Conservation (phyloP, 2,888 invertebrate species). For the Microplitis manilae region DNA sequence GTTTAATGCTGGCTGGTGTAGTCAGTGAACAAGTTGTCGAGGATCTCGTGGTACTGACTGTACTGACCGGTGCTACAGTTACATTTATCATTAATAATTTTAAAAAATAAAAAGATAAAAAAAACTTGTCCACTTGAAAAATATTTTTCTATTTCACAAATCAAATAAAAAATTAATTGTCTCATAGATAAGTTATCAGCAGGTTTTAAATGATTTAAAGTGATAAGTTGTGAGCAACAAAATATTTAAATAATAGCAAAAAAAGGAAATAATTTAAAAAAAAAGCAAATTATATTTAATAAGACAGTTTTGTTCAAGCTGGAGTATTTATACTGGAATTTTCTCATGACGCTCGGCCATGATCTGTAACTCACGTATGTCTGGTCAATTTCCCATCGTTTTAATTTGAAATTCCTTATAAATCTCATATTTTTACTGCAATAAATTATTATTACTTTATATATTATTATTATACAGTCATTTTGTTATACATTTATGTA, state of each 20-base stretch:
- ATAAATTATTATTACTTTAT: too few relatives aligned
- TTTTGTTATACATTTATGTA: background rate
- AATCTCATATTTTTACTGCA: background rate
- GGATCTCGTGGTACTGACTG: background rate
- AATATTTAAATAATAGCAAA: background rate
- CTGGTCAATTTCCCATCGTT: background rate
- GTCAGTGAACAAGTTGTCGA: conserved; percentile 37
- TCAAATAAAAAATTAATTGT: background rate
- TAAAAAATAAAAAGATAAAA: too few relatives aligned
- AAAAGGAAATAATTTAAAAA: background rate
- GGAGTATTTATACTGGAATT: background rate
- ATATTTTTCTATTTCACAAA: background rate
- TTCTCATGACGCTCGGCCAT: background rate
- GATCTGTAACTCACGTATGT: background rate
- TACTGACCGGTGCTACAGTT: conserved; percentile 27
- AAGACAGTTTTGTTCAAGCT: background rate
- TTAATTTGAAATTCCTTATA: background rate
- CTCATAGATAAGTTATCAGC: background rate
- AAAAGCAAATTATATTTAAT: background rate
- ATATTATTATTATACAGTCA: too few relatives aligned
- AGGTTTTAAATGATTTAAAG: background rate
- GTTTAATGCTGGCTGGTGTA: conserved; percentile 58
- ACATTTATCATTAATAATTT: background rate
- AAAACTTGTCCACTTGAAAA: background rate
- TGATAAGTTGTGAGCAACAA: background rate